Conservation (phyloP, 2,113 vertebrate species). For the Dipodomys merriami region DNA sequence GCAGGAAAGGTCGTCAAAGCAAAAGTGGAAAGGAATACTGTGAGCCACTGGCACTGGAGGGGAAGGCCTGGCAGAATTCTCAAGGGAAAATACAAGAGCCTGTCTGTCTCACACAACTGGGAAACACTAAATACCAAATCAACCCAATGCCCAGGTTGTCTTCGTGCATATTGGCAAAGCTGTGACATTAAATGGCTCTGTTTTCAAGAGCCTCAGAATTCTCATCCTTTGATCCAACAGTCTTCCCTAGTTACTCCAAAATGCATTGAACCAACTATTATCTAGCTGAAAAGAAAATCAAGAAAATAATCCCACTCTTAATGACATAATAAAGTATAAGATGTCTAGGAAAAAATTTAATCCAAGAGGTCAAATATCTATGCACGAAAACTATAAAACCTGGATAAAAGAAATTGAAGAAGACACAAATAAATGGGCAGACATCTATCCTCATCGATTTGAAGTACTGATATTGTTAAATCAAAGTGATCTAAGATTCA, state of each 20-base stretch:
- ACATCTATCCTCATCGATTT: background rate
- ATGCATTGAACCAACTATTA: background rate
- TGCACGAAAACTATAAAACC: background rate
- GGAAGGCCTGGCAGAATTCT: constrained; percentile 6
- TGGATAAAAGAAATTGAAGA: background rate
- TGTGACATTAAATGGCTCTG: background rate
- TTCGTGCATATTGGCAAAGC: background rate
- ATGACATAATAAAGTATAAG: background rate
- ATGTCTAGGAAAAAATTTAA: background rate
- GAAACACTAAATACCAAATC: background rate
- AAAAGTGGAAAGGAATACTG: background rate
- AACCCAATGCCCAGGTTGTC: background rate
- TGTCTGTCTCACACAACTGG: background rate
- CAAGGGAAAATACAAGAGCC: background rate
- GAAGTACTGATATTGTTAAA: background rate
- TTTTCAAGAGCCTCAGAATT: constrained; percentile 26
- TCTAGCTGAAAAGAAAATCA: background rate
- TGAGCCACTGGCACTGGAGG: background rate
- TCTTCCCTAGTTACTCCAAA: constrained; percentile 23
- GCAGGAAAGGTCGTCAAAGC: background rate
- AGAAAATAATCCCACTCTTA: background rate
- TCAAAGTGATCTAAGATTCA: background rate
- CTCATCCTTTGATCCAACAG: background rate
- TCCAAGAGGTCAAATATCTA: background rate
- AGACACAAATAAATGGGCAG: background rate